Evolutionary conservation across 2,113 vertebrate genomes (phyloP).

Genomic region (Pelmatolapia mariae): DNA sequence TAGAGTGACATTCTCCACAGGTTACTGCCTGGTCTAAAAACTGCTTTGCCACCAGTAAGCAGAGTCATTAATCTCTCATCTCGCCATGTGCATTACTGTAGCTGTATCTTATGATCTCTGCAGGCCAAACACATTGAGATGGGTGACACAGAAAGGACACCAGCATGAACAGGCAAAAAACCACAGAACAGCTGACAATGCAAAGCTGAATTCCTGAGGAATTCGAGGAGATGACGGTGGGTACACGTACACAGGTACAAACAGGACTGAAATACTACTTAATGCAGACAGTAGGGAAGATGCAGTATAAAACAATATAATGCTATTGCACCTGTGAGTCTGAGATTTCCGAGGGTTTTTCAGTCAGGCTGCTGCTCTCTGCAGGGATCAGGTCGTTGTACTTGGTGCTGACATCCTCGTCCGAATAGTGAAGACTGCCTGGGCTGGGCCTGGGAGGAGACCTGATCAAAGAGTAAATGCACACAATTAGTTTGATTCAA

Average conservation of each 20-base stretch:
- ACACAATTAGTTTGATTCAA: neutral
- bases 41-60: neutral
- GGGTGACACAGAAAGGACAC: neutral
- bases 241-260: conserved; percentile 1
- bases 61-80: conserved; percentile 25
- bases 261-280: neutral
- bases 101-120: neutral
- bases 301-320: neutral
- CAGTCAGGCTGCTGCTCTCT: conserved; percentile 94
- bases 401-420: conserved; percentile 92
- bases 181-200: conserved; percentile 5
- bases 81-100: neutral
- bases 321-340: conserved; percentile 87
- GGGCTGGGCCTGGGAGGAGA: conserved; percentile 95
- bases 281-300: neutral
- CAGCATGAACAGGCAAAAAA: neutral
- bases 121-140: neutral
- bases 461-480: conserved; percentile 48
- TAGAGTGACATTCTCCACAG: conserved; percentile 34
- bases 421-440: conserved; percentile 92
- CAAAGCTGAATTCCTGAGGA: conserved; percentile 34
- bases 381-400: conserved; percentile 95
- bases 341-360: conserved; percentile 93
- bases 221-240: conserved; percentile 25
- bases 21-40: conserved; percentile 18